Evolutionary conservation across 1,140 invertebrate species (phyloP).

Genomic region (Ceratoteleas bidentatus): DNA sequence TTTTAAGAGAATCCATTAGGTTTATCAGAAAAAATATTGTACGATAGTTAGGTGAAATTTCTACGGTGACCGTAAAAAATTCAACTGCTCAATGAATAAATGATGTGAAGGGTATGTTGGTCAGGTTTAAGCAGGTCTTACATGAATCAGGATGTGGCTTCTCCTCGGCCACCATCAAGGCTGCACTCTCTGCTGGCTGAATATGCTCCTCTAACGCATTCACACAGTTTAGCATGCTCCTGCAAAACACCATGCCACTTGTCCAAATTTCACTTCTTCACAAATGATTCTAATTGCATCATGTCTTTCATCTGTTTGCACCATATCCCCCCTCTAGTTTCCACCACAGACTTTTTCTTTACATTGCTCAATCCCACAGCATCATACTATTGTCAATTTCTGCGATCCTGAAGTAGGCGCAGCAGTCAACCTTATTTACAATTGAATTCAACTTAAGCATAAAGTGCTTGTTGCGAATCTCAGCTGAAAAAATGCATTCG

Average conservation of each 20-base stretch:
- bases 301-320: slow-evolving; percentile 49
- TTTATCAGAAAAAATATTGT: no score
- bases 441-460: no score
- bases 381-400: slow-evolving; percentile 46
- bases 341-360: slow-evolving; percentile 41
- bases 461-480: slow-evolving; percentile 10
- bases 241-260: slow-evolving; percentile 83
- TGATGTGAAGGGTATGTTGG: slow-evolving; percentile 38
- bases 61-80: no score
- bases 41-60: no score
- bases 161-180: slow-evolving; percentile 89
- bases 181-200: slow-evolving; percentile 87
- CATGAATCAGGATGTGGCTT: slow-evolving; percentile 91
- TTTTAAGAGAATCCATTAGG: no score
- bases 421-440: slow-evolving; percentile 25
- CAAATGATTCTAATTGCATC: slow-evolving; percentile 68
- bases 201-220: slow-evolving; percentile 90
- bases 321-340: slow-evolving; percentile 45
- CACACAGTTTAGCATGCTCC: slow-evolving; percentile 93
- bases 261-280: slow-evolving; percentile 80
- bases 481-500: slow-evolving; percentile 18
- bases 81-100: slow-evolving; percentile 31
- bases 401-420: slow-evolving; percentile 16
- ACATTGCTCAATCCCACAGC: slow-evolving; percentile 34
- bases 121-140: slow-evolving; percentile 82